phyloP scores from a whole-genome alignment of 2,888 invertebrate species.

The Hypomecis atomaria region DNA sequence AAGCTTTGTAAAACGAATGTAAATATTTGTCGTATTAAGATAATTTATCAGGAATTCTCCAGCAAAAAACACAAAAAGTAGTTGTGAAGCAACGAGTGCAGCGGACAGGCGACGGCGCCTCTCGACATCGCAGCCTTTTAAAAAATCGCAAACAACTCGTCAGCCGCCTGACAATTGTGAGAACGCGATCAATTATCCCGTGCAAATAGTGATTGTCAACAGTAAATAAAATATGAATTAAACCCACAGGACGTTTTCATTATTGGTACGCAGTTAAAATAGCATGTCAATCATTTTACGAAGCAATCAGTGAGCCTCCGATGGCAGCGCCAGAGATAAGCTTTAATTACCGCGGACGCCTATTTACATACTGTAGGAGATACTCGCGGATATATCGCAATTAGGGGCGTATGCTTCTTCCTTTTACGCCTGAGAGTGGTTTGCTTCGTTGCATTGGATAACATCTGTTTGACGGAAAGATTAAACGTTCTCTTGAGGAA shows the following conservation, averaged over 20 bases:
- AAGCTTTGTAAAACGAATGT: conserved; percentile 62
- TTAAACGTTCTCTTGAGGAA: conserved; percentile 64
- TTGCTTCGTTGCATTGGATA: conserved; percentile 68
- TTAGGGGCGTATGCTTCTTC: conserved; percentile 78
- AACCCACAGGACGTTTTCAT: conserved; percentile 75
- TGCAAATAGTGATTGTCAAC: conserved; percentile 81
- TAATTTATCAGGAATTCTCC: conserved; percentile 65
- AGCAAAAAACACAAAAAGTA: conserved; percentile 59
- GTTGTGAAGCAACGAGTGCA: conserved; percentile 55
- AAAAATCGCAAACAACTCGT: conserved; percentile 77
- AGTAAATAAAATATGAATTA: conserved; percentile 77
- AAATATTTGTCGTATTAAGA: conserved; percentile 76
- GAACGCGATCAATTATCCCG: conserved; percentile 83
- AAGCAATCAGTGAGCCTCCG: conserved; percentile 74
- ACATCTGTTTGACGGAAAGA: conserved; percentile 76
- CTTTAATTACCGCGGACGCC: conserved; percentile 81
- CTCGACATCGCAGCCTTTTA: conserved; percentile 61
- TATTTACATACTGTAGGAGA: conserved; percentile 82
- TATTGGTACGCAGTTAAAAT: conserved; percentile 78
- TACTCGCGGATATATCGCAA: conserved; percentile 80
- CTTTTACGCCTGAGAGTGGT: conserved; percentile 72
- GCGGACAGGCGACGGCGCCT: conserved; percentile 62
- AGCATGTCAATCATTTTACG: conserved; percentile 81
- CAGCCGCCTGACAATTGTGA: conserved; percentile 80
- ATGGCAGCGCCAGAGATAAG: conserved; percentile 78